Conservation (phyloP, 1,140 invertebrate genomes). For the Bombus pyrosoma region DNA sequence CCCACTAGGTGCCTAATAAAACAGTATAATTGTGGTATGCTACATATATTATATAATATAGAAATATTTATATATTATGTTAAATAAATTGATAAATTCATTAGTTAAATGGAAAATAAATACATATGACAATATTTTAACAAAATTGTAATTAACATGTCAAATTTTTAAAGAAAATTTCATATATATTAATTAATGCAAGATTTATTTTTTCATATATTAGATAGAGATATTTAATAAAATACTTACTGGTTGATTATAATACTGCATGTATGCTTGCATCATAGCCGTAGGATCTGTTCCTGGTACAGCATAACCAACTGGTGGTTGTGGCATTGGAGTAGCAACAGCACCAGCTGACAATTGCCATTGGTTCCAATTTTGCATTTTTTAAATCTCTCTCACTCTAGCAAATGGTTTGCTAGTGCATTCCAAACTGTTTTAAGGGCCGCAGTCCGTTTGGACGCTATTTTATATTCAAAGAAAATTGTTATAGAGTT, state of each 20-base stretch:
- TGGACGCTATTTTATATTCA: slow-evolving; percentile 76
- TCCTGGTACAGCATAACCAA: slow-evolving; percentile 77
- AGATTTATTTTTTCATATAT: background rate
- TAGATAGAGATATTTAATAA: background rate
- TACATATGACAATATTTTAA: background rate
- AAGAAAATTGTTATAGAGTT: slow-evolving; percentile 72
- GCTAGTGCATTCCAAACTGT: slow-evolving; percentile 71
- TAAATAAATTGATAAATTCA: background rate
- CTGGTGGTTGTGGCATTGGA: slow-evolving; percentile 78
- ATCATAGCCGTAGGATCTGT: slow-evolving; percentile 80
- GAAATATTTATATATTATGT: background rate
- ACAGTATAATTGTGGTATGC: background rate
- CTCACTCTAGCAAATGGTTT: slow-evolving; percentile 61
- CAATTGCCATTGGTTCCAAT: slow-evolving; percentile 82
- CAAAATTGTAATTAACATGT: background rate
- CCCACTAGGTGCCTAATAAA: slow-evolving; percentile 82
- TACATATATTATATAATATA: background rate
- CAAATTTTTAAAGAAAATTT: background rate
- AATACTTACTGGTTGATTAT: slow-evolving; percentile 82
- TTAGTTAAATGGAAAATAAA: background rate
- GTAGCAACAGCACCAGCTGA: slow-evolving; percentile 75
- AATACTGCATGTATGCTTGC: slow-evolving; percentile 82
- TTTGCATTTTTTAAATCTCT: slow-evolving; percentile 79
- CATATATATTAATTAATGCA: background rate
- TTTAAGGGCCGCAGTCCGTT: slow-evolving; percentile 75